Conservation (phyloP, 2,797 vertebrate species). For the Nannoperca obscura region DNA sequence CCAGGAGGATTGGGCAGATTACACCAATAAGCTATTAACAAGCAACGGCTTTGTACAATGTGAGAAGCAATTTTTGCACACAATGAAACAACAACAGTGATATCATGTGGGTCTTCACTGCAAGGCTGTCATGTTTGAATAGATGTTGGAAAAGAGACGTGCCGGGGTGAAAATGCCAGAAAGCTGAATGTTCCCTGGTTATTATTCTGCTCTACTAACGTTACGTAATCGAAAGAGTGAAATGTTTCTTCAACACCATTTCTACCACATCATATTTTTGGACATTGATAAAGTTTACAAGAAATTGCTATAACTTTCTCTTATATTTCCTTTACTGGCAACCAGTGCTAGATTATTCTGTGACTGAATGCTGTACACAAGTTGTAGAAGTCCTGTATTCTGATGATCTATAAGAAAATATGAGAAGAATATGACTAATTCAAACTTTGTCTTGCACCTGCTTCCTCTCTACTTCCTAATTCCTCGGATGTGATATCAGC, state of each 20-base stretch:
- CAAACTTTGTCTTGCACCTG: not conserved
- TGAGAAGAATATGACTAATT: slow-evolving; percentile 9
- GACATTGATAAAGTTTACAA: not conserved
- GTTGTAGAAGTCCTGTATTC: not conserved
- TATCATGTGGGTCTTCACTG: not conserved
- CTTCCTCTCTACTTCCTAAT: not conserved
- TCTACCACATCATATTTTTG: not conserved
- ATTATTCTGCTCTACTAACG: no score
- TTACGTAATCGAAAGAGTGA: not conserved
- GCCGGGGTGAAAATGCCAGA: not conserved
- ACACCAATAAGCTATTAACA: slow-evolving; percentile 6
- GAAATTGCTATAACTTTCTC: no score
- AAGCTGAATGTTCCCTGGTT: not conserved
- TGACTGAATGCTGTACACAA: not conserved
- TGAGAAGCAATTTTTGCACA: not conserved
- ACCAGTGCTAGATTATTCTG: not conserved
- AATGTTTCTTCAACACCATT: not conserved
- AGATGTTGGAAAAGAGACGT: not conserved
- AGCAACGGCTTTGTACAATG: slow-evolving; percentile 2
- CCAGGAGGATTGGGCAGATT: slow-evolving; percentile 7
- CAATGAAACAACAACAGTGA: slow-evolving; percentile 3
- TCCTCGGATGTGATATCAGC: not conserved
- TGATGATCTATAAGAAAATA: not conserved
- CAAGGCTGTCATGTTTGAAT: not conserved
- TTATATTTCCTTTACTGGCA: not conserved